Evolutionary conservation across 2,797 vertebrate genomes (phyloP), one percentile per base, ranked within the genome.

Genomic region (Crenichthys baileyi): DNA sequence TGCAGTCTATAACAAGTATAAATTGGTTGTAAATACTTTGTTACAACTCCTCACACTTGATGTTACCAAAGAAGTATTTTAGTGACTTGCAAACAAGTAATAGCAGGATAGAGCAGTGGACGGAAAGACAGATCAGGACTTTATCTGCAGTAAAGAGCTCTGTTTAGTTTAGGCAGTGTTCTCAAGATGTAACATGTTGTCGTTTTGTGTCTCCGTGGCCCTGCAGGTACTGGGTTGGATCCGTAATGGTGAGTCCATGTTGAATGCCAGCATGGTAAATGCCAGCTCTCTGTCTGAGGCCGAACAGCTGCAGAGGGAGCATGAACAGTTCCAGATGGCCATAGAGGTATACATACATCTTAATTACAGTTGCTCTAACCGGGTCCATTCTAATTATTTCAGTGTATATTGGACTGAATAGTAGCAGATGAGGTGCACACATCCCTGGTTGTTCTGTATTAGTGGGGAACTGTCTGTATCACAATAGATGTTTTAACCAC

Each of bases 231-330:
- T 99, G 78, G 97, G 98, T 73, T 99, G 98, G 98, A 99, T 99
- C 84, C 96, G 97, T 86, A 99, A 99, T 0, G 98, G 98, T n/a
- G 98, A 99, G 92, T 99, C 98, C 0, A 99, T 99, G 98, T 91
- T 99, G 88, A 99, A 97, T 0, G 98, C 98, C 80, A 99, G 97
- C 93, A 96, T 99, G 82, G 97, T 99, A 93, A 99, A 98, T 0
- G 98, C 98, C 60, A 99, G 98, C 90, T 99, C 98, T 3, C 95
- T 99, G 85, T 98, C 98, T 0, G 98, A 99, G 94, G 98, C 98
- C 0, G 98, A 99, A 91, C 98, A 99, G 90, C 97, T 99, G 76
- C 98, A 99, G 94, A 93, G 97, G 85, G 98, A 99, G 58, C 98
- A 99, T 0, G 98, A 99, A 65, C 98, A 99, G 92, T 99, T 99